These are phyloP conservation scores for Magallana nippona DNA, from an alignment of 2,888 invertebrate genomes.

Conservation along the genomic window DNA sequence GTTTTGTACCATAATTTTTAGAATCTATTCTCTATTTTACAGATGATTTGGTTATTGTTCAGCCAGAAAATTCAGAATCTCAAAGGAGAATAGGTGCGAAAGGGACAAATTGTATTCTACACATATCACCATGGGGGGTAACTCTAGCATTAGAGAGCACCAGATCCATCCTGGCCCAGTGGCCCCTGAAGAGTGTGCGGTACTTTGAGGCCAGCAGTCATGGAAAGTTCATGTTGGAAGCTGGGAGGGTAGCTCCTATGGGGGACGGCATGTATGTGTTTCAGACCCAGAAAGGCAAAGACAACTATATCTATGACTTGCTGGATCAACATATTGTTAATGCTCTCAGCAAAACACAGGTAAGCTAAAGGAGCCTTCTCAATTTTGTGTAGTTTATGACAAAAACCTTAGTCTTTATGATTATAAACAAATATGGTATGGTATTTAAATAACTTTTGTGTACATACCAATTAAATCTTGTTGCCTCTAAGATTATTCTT, in stretches of 20 bases:
- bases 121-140: conserved; percentile 76
- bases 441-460: too few species aligned
- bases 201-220: conserved; percentile 75
- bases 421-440: too few species aligned
- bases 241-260: conserved; percentile 76
- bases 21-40: conserved; percentile 38
- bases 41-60: conserved; percentile 74
- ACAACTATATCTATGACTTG: conserved; percentile 73
- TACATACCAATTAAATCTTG: too few species aligned
- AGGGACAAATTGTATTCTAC: conserved; percentile 76
- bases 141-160: conserved; percentile 73
- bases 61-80: conserved; percentile 76
- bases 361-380: conserved; percentile 28
- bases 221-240: conserved; percentile 75
- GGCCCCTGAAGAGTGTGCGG: conserved; percentile 78
- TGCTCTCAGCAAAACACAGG: conserved; percentile 62
- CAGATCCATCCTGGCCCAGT: conserved; percentile 75
- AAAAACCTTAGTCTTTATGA: too few species aligned
- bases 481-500: too few species aligned
- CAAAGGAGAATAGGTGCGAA: conserved; percentile 74
- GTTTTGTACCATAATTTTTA: background rate
- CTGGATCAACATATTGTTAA: conserved; percentile 75
- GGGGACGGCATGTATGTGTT: conserved; percentile 77
- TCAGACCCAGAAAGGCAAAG: conserved; percentile 70
- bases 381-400: too few species aligned